Evolutionary conservation across 2,888 invertebrate species (phyloP).

Genomic region (Chouioia cunea): DNA sequence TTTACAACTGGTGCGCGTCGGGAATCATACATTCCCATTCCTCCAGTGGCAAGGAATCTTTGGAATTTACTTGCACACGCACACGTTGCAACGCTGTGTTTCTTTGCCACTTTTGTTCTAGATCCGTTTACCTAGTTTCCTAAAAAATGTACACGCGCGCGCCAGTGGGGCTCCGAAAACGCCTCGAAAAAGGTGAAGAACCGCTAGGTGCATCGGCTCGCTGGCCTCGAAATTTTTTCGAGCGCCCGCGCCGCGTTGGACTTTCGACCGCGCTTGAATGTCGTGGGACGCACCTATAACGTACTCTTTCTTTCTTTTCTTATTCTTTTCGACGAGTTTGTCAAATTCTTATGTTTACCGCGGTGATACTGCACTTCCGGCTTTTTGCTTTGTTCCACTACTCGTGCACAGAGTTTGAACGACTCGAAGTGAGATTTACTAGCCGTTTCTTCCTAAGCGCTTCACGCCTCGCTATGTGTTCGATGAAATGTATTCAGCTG

Average conservation of each 20-base stretch:
- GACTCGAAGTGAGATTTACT: no score
- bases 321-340: background rate
- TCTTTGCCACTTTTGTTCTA: slow-evolving; percentile 53
- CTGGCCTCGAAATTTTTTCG: slow-evolving; percentile 33
- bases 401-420: background rate
- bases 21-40: no score
- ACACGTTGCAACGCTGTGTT: slow-evolving; percentile 10
- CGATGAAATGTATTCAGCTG: background rate
- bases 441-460: background rate
- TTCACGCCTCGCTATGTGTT: slow-evolving; percentile 12
- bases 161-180: slow-evolving; percentile 50
- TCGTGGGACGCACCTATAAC: no score
- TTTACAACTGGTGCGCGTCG: background rate
- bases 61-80: slow-evolving; percentile 14
- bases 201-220: slow-evolving; percentile 36
- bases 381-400: background rate
- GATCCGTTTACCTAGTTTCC: slow-evolving; percentile 58
- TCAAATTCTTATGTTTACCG: background rate
- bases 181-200: slow-evolving; percentile 26
- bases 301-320: background rate
- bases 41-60: slow-evolving; percentile 25
- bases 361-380: slow-evolving; percentile 17
- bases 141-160: slow-evolving; percentile 43
- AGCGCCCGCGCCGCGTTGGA: slow-evolving; percentile 1
- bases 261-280: slow-evolving; percentile 8